A percentile compares a stretch with the other conserved stretches of the same genome.
Evolutionary conservation across 1,140 invertebrate species (phyloP).

Genomic region (Trichonephila clavata): DNA sequence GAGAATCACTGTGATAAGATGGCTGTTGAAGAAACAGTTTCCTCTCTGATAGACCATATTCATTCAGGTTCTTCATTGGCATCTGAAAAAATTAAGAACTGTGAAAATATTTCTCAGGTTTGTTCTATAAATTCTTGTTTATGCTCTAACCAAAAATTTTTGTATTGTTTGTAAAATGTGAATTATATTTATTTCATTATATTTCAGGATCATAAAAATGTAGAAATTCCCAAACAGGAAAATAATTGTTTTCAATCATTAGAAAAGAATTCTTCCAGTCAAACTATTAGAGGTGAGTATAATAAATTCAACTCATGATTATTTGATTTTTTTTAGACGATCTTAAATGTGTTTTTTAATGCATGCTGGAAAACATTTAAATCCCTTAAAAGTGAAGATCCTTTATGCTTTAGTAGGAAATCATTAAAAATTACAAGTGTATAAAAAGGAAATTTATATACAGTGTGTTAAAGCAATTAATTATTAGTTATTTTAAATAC

Average conservation of each 20-base stretch:
- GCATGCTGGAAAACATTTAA: no score
- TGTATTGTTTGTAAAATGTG: background rate
- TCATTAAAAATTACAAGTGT: no score
- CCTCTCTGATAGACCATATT: background rate
- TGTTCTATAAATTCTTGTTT: background rate
- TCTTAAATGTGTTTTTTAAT: no score
- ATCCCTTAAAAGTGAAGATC: no score
- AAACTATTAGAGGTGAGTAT: background rate
- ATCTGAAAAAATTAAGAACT: background rate
- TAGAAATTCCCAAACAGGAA: background rate
- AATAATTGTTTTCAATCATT: background rate
- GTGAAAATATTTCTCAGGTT: background rate
- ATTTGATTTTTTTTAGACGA: no score
- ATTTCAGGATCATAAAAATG: constrained; percentile 28
- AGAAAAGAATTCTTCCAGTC: background rate
- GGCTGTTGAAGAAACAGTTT: constrained; percentile 20
- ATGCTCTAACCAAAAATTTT: background rate
- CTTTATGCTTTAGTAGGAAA: no score
- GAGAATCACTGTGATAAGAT: background rate
- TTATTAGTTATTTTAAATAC: no score
- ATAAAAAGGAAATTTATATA: no score
- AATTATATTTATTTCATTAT: background rate
- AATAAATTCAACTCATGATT: background rate
- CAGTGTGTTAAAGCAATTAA: no score
- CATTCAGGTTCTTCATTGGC: background rate